A percentile compares a stretch with the other conserved stretches of the same genome.
Conservation (phyloP, 2,888 invertebrate species). For the Pollenia amentaria region DNA sequence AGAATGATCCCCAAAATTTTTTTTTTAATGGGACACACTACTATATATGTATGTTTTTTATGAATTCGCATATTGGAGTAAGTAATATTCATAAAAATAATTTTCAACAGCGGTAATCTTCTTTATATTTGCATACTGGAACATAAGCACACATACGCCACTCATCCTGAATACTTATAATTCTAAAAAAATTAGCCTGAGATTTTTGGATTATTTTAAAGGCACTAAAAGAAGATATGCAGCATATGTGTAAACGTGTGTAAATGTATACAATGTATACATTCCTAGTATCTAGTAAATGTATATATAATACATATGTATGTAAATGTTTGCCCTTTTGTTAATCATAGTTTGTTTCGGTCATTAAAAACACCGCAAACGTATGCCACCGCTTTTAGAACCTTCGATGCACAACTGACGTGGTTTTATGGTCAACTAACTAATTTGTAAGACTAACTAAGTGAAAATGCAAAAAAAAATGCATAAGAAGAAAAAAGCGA, state of each 20-base stretch:
- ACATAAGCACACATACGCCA: not conserved
- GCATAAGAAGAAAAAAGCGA: not conserved
- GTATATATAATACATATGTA: not conserved
- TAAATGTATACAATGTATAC: conserved; percentile 16
- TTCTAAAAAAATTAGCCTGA: conserved; percentile 5
- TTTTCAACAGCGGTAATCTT: conserved; percentile 63
- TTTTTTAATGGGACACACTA: too few relatives aligned
- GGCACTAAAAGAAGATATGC: conserved; percentile 29
- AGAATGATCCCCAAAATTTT: too few relatives aligned
- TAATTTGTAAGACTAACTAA: conserved; percentile 58
- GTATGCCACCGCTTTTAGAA: conserved; percentile 38
- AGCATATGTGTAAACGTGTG: not conserved
- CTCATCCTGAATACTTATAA: conserved; percentile 39
- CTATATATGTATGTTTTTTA: not conserved
- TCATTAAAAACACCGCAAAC: conserved; percentile 58
- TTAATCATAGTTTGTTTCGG: conserved; percentile 58
- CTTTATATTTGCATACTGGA: conserved; percentile 21
- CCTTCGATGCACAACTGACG: conserved; percentile 4
- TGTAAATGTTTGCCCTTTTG: conserved; percentile 37
- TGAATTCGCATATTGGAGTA: conserved; percentile 28
- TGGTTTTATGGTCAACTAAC: conserved; percentile 66
- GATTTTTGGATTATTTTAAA: conserved; percentile 35
- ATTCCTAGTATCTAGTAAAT: not conserved
- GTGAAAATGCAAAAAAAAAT: not conserved
- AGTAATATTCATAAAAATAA: conserved; percentile 59